A percentile compares a stretch with the other conserved stretches of the same genome.
Evolutionary conservation across 2,888 invertebrate genomes (phyloP).

Genomic region (Drosophila yooni): DNA sequence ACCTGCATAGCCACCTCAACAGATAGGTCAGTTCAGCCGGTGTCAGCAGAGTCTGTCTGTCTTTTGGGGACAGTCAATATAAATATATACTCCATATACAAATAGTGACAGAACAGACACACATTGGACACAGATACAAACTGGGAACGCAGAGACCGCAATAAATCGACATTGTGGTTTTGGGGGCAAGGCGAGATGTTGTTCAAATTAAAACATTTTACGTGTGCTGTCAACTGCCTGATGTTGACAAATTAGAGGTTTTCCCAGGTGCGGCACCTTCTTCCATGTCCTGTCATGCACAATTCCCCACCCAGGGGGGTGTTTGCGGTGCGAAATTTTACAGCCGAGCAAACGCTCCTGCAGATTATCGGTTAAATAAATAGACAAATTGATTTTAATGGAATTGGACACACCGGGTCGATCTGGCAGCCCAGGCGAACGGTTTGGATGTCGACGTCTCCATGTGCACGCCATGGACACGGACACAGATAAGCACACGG

Average conservation of each 20-base stretch:
- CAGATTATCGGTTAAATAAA: conserved; percentile 78
- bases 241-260: conserved; percentile 78
- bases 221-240: conserved; percentile 43
- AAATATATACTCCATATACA: conserved; percentile 1
- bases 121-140: conserved; percentile 3
- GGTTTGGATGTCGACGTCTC: conserved; percentile 3
- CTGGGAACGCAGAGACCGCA: conserved; percentile 36
- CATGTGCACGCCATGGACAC: conserved; percentile 18
- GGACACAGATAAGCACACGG: background rate
- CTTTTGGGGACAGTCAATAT: background rate
- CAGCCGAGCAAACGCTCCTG: conserved; percentile 55
- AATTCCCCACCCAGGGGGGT: conserved; percentile 32
- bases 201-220: conserved; percentile 71
- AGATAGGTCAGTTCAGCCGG: background rate
- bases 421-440: conserved; percentile 3
- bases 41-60: background rate
- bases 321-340: conserved; percentile 53
- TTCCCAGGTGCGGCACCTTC: conserved; percentile 51
- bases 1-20: conserved; percentile 27
- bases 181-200: conserved; percentile 45
- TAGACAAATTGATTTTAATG: conserved; percentile 80
- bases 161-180: conserved; percentile 60
- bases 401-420: conserved; percentile 64
- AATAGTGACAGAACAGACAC: conserved; percentile 14
- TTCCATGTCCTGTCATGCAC: conserved; percentile 40